phyloP scores from a whole-genome alignment of 2,113 vertebrate genomes.

The Percina caprodes region DNA sequence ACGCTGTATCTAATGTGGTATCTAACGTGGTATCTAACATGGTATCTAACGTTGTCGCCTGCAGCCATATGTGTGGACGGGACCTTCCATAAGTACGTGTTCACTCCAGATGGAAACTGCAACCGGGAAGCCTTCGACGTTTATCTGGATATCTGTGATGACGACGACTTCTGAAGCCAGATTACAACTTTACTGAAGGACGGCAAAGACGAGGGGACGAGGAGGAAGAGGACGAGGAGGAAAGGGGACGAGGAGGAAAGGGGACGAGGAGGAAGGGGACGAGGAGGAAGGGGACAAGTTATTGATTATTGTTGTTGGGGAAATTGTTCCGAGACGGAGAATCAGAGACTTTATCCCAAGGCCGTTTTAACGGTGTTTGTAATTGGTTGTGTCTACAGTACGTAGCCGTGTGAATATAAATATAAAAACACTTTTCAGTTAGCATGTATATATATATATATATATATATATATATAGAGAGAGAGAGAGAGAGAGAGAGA shows the following conservation, averaged over 20 bases:
- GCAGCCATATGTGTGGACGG: conserved; percentile 93
- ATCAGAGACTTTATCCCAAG: neutral
- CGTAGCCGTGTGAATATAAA: conserved; percentile 42
- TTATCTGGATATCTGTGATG: conserved; percentile 92
- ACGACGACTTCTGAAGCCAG: conserved; percentile 84
- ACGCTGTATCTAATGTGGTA: no score
- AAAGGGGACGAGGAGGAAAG: neutral
- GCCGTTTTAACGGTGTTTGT: conserved; percentile 45
- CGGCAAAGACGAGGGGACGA: no score
- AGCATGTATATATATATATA: no score
- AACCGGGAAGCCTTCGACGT: conserved; percentile 94
- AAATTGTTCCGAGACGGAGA: neutral
- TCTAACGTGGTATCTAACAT: no score
- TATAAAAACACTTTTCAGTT: conserved; percentile 1
- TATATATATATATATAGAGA: no score
- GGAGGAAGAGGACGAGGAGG: neutral
- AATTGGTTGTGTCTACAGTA: conserved; percentile 34
- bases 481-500: no score
- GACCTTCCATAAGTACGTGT: conserved; percentile 96
- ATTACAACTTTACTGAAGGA: no score
- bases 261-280: no score
- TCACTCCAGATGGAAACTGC: conserved; percentile 94
- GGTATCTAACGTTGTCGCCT: neutral
- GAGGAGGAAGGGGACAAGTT: no score
- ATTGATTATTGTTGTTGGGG: neutral